phyloP scores from a whole-genome alignment of 1,140 invertebrate species.

The Drosophila azteca region DNA sequence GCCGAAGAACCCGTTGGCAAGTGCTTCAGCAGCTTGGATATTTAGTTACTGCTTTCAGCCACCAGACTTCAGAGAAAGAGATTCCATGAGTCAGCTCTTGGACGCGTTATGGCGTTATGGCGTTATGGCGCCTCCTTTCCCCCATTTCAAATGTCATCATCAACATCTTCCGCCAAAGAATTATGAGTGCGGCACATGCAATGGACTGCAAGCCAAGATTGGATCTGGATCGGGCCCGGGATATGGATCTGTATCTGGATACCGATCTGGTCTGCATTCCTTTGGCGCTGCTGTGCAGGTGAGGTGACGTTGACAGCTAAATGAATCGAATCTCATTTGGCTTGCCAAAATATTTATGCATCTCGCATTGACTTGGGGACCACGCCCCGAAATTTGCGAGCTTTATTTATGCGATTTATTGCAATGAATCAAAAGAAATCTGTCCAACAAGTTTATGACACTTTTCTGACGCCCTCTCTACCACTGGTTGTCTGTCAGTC shows the following conservation, averaged over 20 bases:
- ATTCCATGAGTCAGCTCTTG: conserved; percentile 49
- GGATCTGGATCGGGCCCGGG: conserved; percentile 2
- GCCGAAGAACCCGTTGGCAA: conserved; percentile 48
- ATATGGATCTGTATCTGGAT: not conserved
- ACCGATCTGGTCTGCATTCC: conserved; percentile 49
- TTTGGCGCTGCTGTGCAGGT: conserved; percentile 42
- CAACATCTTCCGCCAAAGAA: conserved; percentile 56
- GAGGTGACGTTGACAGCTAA: conserved; percentile 73
- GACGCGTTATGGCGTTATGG: conserved; percentile 45
- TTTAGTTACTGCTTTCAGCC: not conserved
- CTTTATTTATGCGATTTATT: conserved; percentile 57
- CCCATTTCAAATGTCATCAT: conserved; percentile 66
- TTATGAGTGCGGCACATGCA: conserved; percentile 73
- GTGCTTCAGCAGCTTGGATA: conserved; percentile 21
- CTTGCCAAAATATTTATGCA: conserved; percentile 79
- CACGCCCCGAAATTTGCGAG: conserved; percentile 63
- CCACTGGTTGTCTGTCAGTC: not conserved
- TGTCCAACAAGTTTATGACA: conserved; percentile 79
- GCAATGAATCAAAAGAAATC: conserved; percentile 76
- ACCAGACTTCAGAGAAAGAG: not conserved
- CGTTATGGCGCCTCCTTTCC: conserved; percentile 51
- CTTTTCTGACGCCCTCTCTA: conserved; percentile 44
- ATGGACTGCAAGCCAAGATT: conserved; percentile 6
- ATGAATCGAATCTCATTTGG: conserved; percentile 80
- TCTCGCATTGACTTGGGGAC: conserved; percentile 68